These are phyloP conservation scores for Drosophila pseudotalamancana DNA, from an alignment of 2,888 invertebrate genomes.

Conservation along the genomic window DNA sequence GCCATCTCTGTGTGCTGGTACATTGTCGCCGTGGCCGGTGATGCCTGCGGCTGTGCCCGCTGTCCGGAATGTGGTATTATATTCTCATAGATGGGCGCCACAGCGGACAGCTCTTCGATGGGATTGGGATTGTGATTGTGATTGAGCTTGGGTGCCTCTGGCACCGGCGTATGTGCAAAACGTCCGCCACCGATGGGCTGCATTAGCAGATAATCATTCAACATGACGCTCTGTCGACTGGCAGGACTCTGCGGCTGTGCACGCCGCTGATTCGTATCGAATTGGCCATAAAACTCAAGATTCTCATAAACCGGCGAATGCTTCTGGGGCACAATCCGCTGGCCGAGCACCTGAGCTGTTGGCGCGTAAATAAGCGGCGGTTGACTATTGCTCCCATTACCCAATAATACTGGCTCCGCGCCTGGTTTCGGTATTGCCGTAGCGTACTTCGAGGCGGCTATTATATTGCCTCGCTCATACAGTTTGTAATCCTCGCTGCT, in stretches of 20 bases:
- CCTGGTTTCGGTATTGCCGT: conserved; percentile 87
- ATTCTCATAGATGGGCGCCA: conserved; percentile 87
- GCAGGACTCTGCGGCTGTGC: conserved; percentile 90
- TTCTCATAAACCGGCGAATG: conserved; percentile 91
- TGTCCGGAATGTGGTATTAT: conserved; percentile 86
- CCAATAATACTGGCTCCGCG: conserved; percentile 22
- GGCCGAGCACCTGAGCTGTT: conserved; percentile 66
- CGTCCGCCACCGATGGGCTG: conserved; percentile 83
- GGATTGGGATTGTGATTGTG: too few species aligned
- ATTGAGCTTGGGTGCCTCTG: conserved; percentile 77
- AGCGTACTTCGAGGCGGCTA: conserved; percentile 91
- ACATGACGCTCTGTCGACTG: conserved; percentile 80
- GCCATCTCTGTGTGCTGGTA: conserved; percentile 82
- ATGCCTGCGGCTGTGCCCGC: conserved; percentile 84
- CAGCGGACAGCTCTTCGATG: conserved; percentile 74
- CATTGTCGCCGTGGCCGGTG: conserved; percentile 82
- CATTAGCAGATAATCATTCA: conserved; percentile 84
- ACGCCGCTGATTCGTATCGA: conserved; percentile 86
- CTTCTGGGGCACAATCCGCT: conserved; percentile 81
- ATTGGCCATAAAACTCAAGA: conserved; percentile 89
- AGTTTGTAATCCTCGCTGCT: conserved; percentile 85
- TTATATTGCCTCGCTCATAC: conserved; percentile 90
- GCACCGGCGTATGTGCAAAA: conserved; percentile 85
- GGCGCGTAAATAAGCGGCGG: conserved; percentile 61
- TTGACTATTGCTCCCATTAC: conserved; percentile 34